Evolutionary conservation across 2,888 invertebrate species (phyloP).

Genomic region (Sphaerophoria taeniata): DNA sequence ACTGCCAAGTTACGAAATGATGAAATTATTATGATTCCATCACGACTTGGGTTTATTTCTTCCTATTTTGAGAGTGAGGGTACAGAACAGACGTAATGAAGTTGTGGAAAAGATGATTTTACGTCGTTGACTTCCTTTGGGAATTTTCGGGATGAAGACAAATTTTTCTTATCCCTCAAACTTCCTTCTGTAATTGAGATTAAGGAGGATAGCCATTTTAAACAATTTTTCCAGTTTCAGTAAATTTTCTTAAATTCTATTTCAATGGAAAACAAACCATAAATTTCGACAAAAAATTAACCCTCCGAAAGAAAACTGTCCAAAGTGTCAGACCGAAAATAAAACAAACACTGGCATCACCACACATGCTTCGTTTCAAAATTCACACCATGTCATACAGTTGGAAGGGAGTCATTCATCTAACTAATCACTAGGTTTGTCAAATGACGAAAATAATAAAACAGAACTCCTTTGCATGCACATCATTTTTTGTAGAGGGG

Average conservation of each 20-base stretch:
- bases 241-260: not conserved
- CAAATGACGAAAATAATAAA: slow-evolving; percentile 69
- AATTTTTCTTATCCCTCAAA: slow-evolving; percentile 52
- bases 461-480: slow-evolving; percentile 42
- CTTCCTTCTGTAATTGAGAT: slow-evolving; percentile 25
- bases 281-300: slow-evolving; percentile 1
- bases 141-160: slow-evolving; percentile 41
- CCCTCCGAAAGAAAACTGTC: not conserved
- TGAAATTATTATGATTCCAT: slow-evolving; percentile 50
- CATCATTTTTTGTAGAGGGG: not conserved
- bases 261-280: not conserved
- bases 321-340: slow-evolving; percentile 1
- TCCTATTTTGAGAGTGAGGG: not conserved
- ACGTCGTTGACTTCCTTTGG: not conserved
- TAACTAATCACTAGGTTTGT: slow-evolving; percentile 75
- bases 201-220: slow-evolving; percentile 23
- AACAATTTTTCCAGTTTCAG: not conserved
- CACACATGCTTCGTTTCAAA: slow-evolving; percentile 30
- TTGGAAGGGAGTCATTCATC: slow-evolving; percentile 72
- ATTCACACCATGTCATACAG: slow-evolving; percentile 71
- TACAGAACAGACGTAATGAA: not conserved
- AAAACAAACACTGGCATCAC: slow-evolving; percentile 7
- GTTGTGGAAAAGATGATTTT: not conserved
- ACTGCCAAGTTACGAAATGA: slow-evolving; percentile 44
- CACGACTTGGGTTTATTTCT: not conserved